Percentiles rank a stretch among this genome's conserved stretches.
Conservation (phyloP, 2,888 invertebrate genomes). For the Caenorhabditis sp. region DNA sequence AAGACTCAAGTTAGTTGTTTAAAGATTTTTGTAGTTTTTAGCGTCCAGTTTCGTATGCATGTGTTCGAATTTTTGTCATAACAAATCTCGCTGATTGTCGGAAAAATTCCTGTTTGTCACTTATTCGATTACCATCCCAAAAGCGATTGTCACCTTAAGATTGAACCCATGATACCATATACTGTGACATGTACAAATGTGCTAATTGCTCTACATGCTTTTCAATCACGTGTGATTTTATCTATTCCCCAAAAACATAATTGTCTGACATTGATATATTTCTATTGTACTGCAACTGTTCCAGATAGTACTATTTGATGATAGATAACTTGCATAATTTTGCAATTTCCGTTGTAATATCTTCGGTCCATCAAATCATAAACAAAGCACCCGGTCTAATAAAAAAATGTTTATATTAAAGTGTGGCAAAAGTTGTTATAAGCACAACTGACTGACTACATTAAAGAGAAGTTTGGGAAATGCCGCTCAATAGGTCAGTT, state of each 20-base stretch:
- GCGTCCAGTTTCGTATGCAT: no score
- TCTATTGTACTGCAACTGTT: background rate
- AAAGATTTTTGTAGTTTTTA: no score
- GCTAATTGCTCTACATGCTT: background rate
- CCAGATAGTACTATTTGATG: background rate
- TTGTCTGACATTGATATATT: slow-evolving; percentile 25
- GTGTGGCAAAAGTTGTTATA: background rate
- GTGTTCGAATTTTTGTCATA: no score
- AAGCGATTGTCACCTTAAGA: background rate
- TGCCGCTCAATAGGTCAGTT: slow-evolving; percentile 41
- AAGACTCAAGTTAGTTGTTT: no score
- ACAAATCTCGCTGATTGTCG: no score
- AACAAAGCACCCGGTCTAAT: background rate
- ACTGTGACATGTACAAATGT: background rate
- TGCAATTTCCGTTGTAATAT: no score
- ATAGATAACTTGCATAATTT: no score
- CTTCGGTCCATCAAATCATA: background rate
- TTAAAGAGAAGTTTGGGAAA: slow-evolving; percentile 1
- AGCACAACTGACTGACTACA: slow-evolving; percentile 33
- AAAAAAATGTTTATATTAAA: background rate
- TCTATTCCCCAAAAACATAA: slow-evolving; percentile 1
- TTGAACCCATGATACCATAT: background rate
- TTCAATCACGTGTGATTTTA: slow-evolving; percentile 15
- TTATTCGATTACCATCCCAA: background rate
- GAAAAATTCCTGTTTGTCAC: background rate